Evolutionary conservation across 2,888 invertebrate genomes (phyloP), one percentile per base, ranked within the genome.

Genomic region (Oasisia sp.): DNA sequence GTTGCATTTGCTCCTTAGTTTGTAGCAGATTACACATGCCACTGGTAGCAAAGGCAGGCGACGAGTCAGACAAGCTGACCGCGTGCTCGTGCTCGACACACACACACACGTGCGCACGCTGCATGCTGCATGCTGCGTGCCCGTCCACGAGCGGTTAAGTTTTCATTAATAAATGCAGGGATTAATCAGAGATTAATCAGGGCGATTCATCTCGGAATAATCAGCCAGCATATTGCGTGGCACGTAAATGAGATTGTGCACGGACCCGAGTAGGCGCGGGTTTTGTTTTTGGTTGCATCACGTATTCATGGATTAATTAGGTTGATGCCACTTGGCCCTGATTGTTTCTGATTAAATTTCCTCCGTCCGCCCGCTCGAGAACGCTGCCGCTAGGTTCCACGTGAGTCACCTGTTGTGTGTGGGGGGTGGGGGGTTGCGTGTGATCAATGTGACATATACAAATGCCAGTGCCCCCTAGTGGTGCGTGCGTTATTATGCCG

Each of bases 81-180:
- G n/a, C 38, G 38, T 38, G 38, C 38, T 38, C 38, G 38, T 38
- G 38, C 38, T 38, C 38, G 38, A 4, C 50, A 50, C 50, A 50
- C 45, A 11, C 45, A 45, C 5, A 14, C 50, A 50, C 7, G 74
- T 19, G 27, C 74, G n/a, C 74, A 74, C 7, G 74, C 74, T 27
- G 50, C 50, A 50, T 12, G 14, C 50, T 7, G 50, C 9, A n/a
- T n/a, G n/a, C n/a, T n/a, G 50, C 50, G 50, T 50, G 74, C 27
- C n/a, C n/a, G 74, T 27, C n/a, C 74, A 27, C 74, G 27, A n/a
- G 27, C 74, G 27, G 74, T 74, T 27, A 74, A 19, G 74, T 74
- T 74, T 74, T 74, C 74, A 74, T 74, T 74, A 74, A 74, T 74
- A 74, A 74, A 74, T 74, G 74, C 74, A 74, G n/a, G 74, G n/a